Evolutionary conservation across 2,113 vertebrate species (phyloP).

Genomic region (Prochilodus magdalenae): DNA sequence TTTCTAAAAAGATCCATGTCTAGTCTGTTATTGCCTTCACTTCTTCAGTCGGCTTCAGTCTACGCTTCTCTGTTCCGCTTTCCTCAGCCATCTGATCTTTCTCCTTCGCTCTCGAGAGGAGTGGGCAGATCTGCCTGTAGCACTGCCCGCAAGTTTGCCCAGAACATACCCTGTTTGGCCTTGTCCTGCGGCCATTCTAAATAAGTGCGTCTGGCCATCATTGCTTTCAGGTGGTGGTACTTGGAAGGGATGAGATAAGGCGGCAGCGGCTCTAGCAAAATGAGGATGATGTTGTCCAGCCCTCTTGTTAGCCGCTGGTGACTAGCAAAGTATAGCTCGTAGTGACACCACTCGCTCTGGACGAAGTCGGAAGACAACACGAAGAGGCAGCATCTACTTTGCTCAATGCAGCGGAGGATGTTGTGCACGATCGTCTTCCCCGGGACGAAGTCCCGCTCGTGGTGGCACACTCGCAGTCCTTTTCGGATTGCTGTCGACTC

Average conservation of each 20-base stretch:
- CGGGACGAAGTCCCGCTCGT: constrained; percentile 85
- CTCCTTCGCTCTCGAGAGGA: constrained; percentile 12
- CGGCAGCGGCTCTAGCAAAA: constrained; percentile 88
- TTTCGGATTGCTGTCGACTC: constrained; percentile 8
- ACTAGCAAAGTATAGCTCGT: constrained; percentile 92
- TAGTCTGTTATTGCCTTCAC: too few relatives aligned
- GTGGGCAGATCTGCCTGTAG: constrained; percentile 71
- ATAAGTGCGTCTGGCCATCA: constrained; percentile 85
- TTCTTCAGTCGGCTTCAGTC: too few relatives aligned
- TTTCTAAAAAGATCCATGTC: too few relatives aligned
- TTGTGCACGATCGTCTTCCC: constrained; percentile 90
- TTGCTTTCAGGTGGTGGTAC: constrained; percentile 86
- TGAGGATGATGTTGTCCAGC: constrained; percentile 80
- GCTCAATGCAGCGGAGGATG: constrained; percentile 88
- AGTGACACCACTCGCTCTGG: constrained; percentile 94
- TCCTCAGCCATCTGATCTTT: not conserved
- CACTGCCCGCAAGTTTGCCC: constrained; percentile 85
- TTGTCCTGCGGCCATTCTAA: constrained; percentile 89
- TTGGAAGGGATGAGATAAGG: constrained; percentile 82
- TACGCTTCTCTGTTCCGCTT: too few relatives aligned
- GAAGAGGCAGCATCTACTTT: constrained; percentile 86
- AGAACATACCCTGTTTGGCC: constrained; percentile 84
- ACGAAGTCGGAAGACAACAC: constrained; percentile 90
- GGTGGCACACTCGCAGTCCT: constrained; percentile 80
- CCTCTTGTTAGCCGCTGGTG: constrained; percentile 81